These are phyloP conservation scores for Todiramphus chloris DNA, from an alignment of 2,113 vertebrate species.

Conservation along the genomic window DNA sequence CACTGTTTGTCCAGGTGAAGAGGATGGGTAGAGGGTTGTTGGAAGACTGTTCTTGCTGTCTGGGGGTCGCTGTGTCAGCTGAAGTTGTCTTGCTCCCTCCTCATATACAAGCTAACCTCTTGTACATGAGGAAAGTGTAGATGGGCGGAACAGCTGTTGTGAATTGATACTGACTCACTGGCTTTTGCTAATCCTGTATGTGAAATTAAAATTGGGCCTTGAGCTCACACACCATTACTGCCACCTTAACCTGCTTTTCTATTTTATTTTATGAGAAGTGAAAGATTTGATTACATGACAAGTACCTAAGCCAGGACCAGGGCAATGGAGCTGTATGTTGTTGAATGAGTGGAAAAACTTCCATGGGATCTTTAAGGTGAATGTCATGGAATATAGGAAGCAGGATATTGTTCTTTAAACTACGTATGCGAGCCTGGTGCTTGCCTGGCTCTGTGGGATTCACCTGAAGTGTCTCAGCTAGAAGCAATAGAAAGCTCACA, in stretches of 20 bases:
- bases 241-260: background rate
- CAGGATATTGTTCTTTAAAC: background rate
- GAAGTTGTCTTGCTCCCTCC: background rate
- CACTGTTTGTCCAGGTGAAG: conserved; percentile 17
- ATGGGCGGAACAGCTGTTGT: background rate
- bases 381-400: background rate
- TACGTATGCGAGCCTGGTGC: background rate
- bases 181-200: background rate
- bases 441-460: background rate
- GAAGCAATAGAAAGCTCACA: background rate
- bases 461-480: background rate
- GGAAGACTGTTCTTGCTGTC: background rate
- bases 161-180: accelerated
- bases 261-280: background rate
- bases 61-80: background rate
- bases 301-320: background rate
- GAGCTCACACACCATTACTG: background rate
- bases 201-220: background rate
- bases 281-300: background rate
- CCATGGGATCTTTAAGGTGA: background rate
- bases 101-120: background rate
- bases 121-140: accelerated
- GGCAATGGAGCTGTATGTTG: background rate
- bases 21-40: background rate
- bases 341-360: background rate